A percentile compares a stretch with the other conserved stretches of the same genome.
Conservation (phyloP, 2,797 vertebrate genomes). For the Silurus aristotelis region DNA sequence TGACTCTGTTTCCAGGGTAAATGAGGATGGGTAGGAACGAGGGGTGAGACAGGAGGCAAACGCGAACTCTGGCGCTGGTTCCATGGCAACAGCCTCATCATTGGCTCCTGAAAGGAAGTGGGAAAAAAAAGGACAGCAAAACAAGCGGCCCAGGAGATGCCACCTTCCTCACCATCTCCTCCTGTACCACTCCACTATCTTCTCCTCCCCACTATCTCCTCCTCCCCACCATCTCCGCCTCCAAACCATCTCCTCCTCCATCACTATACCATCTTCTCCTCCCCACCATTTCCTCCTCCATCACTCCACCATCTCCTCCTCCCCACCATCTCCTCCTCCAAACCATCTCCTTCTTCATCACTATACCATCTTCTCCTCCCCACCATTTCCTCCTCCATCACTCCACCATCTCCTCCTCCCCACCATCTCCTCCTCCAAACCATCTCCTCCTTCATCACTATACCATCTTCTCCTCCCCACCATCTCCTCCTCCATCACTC, state of each 20-base stretch:
- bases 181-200: not conserved
- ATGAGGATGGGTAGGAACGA: constrained; percentile 81
- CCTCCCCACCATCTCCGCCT: no score
- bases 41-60: constrained; percentile 78
- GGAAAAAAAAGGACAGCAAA: constrained; percentile 67
- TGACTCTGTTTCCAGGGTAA: constrained; percentile 89
- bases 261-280: no score
- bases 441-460: no score
- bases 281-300: constrained; percentile 16
- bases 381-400: not conserved
- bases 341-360: not conserved
- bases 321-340: no score
- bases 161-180: constrained; percentile 35
- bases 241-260: no score
- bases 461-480: no score
- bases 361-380: no score
- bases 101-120: constrained; percentile 78
- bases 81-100: constrained; percentile 84
- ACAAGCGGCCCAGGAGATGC: constrained; percentile 74
- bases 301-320: not conserved
- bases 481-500: no score
- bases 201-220: no score
- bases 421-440: no score
- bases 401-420: no score
- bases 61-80: constrained; percentile 74